Base-by-base conservation (phyloP, 2,888 invertebrate species). In the Schizaphis graminum region DNA sequence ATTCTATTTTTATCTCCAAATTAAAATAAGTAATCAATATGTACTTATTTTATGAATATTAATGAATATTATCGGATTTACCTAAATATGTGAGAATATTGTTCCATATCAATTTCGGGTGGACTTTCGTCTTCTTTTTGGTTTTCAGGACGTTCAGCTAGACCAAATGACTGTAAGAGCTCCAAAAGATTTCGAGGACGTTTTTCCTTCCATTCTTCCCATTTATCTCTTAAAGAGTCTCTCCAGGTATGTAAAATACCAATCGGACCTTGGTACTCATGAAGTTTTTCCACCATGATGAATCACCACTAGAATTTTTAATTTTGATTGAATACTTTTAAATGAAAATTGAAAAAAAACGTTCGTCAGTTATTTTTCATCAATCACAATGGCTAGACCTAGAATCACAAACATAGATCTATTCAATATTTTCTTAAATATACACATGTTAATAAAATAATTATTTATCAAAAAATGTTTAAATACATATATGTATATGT, bases 201-300 rank as follows among this genome's bases (percentile, higher is more conserved):
- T 26, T 92, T 94, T 84, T 95, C 95, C 84, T 94, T 95, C 96
- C 97, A 97, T 41, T 95, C 96, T 4, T 96, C 95, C 96, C 97
- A 97, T 94, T 96, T 96, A 95, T 97, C 97, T 94, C 96, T 97
- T 77, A 97, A 96, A 94, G 96, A 96, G 95, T 98, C 98, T 89
- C 97, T 96, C 95, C 97, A 96, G 44, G 96, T 96, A 95, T 98
- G 98, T 56, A 97, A 95, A 49, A 97, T 96, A 16, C 98, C 98
- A 2, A 97, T 96, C 92, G 97, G 96, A 0, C 98, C 98, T 95
- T 98, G 97, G 95, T 98, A 98, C 95, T 98, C 97, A 95, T 98
- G 97, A 93, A 98, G 96, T 96, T 98, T 98, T 95, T 98, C 98
- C 95, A 97, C 97, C 97, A 97, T 97, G 26, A 16, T 11, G 4